Base-by-base conservation (phyloP, 2,797 vertebrate species). In the Cossypha heuglini region DNA sequence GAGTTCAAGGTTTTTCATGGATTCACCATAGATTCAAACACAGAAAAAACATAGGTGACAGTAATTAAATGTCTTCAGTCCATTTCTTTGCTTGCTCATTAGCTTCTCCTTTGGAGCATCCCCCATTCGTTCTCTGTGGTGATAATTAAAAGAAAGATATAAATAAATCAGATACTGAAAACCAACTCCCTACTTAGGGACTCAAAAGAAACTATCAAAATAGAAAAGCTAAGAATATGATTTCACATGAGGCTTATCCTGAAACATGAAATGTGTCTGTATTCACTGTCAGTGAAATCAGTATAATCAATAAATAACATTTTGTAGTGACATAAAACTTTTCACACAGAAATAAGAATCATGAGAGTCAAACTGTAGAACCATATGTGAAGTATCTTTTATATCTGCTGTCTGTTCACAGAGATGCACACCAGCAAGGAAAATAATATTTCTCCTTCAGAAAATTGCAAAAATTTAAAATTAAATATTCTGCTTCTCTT, bases 151-250 rank as follows among this genome's bases (percentile, higher is more conserved):
- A 21, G 4, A 55, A 49, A 15, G 0, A 7, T 63, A 37, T 9
- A 11, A 16, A 20, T 46, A 54, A 80, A 68, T 20, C 4, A 5
- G n/a, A n/a, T 68, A 51, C 21, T 17, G 25, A 75, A 72, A 48
- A 9, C 0, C 6, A 62, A 6, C 5, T 76, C 5, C 10, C 3
- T 55, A 4, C 7, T n/a, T 31, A 35, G 6, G 6, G 5, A 49
- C 5, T 29, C 17, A 57, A 61, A 87, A 18, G 20, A 16, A 88
- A 31, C 28, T 49, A 58, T 29, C 13, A 58, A 62, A 80, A 52
- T 19, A 18, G 14, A 28, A 86, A 91, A 54, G 15, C 3, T 77
- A 67, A 43, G 28, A 46, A 40, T 62, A 20, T 16, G 3, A 68
- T 51, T 92, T 87, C 37, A 22, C 1, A 6, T 26, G 17, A 40